phyloP scores from a whole-genome alignment of 2,797 vertebrate species.

The Malacoraja senta region DNA sequence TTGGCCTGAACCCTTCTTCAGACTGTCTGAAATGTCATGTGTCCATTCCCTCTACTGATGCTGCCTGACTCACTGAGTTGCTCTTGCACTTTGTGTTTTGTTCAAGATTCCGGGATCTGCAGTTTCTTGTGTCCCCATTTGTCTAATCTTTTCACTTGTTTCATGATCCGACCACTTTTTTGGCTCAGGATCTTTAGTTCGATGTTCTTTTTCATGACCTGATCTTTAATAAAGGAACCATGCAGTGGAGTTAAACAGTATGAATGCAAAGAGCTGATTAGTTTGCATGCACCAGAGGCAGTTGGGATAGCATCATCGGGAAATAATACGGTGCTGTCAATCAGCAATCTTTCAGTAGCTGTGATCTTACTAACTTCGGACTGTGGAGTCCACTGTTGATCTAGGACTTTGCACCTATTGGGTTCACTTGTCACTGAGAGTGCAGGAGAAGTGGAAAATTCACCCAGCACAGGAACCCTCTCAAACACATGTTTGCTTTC shows the following conservation, averaged over 20 bases:
- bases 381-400: background rate
- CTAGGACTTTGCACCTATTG: background rate
- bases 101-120: no score
- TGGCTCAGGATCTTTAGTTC: constrained; percentile 56
- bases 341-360: constrained; percentile 36
- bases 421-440: background rate
- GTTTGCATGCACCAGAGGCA: constrained; percentile 60
- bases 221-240: constrained; percentile 58
- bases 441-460: background rate
- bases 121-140: constrained; percentile 47
- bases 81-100: no score
- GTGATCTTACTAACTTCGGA: background rate
- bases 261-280: constrained; percentile 67
- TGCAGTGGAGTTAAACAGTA: constrained; percentile 63
- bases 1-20: no score
- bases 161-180: constrained; percentile 56
- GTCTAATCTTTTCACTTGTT: constrained; percentile 61
- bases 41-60: no score
- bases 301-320: constrained; percentile 57
- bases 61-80: no score
- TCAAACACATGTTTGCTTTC: background rate
- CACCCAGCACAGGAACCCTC: background rate
- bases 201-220: constrained; percentile 57
- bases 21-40: no score
- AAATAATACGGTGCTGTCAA: constrained; percentile 15